Evolutionary conservation across 1,140 invertebrate species (phyloP), one percentile per base, ranked within the genome.

Genomic region (Bombus huntii): DNA sequence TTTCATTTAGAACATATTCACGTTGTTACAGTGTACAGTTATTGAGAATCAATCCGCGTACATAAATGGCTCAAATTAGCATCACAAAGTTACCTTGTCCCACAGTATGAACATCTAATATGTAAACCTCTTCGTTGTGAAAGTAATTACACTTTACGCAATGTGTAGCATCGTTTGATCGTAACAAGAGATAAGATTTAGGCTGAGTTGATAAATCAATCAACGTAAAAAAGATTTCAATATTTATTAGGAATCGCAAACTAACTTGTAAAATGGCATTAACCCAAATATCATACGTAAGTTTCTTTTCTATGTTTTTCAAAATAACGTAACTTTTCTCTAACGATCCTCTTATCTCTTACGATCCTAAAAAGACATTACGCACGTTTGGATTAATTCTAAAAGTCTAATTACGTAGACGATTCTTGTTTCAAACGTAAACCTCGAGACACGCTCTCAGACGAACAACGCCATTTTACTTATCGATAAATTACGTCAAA

Each of bases 271-370:
- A 1, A 28, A 28, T 12, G 9, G 1, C 25, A 59, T 28, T 62
- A 12, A 12, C 10, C 10, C 10, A 3, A n/a, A 62, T 62, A 62
- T 5, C 1, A 5, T n/a, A 4, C 0, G 28, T 0, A 0, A n/a
- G n/a, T 62, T n/a, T 62, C 59, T n/a, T n/a, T 5, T 5, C n/a
- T 13, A n/a, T 1, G 1, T 4, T 62, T 13, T n/a, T 13, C 4
- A 12, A 62, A n/a, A 13, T 62, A 53, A 53, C 0, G 15, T 18
- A 18, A 18, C 47, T 18, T 22, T 53, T 53, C 2, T 1, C 18
- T 22, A 31, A 31, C 31, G 31, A 31, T 31, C 31, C 31, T 31
- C 31, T 31, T 31, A 31, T 53, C 2, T 1, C 18, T 22, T 22
- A 2, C 47, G 18, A 22, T 53, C 0, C 6, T 53, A 8, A 22